phyloP scores from a whole-genome alignment of 1,140 invertebrate species.

The Rhizoglyphus robini region DNA sequence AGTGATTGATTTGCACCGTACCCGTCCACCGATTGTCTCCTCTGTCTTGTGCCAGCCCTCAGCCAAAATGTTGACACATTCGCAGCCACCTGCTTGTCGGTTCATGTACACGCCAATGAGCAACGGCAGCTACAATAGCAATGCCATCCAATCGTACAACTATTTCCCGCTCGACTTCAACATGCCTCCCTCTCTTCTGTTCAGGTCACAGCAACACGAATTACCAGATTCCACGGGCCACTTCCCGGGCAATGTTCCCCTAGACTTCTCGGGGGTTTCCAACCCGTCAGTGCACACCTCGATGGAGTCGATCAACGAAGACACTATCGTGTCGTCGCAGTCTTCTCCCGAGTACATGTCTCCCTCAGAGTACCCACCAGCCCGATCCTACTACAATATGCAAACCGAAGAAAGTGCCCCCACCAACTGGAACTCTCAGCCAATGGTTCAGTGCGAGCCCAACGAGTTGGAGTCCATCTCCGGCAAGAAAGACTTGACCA shows the following conservation, averaged over 20 bases:
- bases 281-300: neutral
- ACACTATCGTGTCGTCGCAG: neutral
- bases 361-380: neutral
- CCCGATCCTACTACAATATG: neutral
- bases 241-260: neutral
- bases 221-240: neutral
- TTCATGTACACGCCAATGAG: neutral
- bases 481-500: too few relatives aligned
- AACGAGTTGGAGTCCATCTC: too few relatives aligned
- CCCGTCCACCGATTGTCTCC: too few relatives aligned
- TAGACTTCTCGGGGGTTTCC: neutral
- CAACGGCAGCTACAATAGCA: neutral
- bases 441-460: neutral
- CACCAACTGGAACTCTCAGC: neutral
- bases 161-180: slow-evolving; percentile 12
- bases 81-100: slow-evolving; percentile 1
- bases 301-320: slow-evolving; percentile 13
- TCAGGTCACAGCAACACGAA: neutral
- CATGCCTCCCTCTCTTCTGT: neutral
- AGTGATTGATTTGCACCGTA: too few relatives aligned
- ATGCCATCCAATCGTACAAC: slow-evolving; percentile 5
- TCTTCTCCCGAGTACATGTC: slow-evolving; percentile 1
- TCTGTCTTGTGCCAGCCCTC: too few relatives aligned
- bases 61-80: slow-evolving; percentile 16
- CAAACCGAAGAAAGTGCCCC: neutral